Conservation (phyloP, 2,113 vertebrate genomes). For the Periophthalmodon schlosseri region DNA sequence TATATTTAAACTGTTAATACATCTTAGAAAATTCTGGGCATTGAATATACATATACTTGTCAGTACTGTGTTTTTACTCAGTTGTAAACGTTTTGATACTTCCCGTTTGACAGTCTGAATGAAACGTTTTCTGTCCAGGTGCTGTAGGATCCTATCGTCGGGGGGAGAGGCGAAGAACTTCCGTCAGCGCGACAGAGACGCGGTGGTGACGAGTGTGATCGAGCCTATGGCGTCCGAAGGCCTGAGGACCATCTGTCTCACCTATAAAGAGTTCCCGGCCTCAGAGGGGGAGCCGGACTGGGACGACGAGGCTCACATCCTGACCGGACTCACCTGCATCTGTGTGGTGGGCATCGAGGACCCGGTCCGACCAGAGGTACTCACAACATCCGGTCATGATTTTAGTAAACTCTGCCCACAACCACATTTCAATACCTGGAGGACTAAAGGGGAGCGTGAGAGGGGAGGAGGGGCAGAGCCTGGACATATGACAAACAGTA, state of each 20-base stretch:
- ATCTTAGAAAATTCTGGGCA: not conserved
- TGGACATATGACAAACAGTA: too few species aligned
- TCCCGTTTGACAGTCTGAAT: not conserved
- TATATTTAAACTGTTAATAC: too few species aligned
- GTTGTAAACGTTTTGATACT: not conserved
- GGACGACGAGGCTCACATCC: constrained; percentile 91
- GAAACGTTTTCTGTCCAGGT: constrained; percentile 73
- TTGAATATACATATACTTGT: not conserved
- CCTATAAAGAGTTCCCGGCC: constrained; percentile 89
- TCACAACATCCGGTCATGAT: not conserved
- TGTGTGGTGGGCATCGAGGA: constrained; percentile 97
- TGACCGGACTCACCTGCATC: constrained; percentile 90
- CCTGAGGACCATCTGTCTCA: constrained; percentile 94
- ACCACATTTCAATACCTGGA: too few species aligned
- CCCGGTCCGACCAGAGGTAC: constrained; percentile 94
- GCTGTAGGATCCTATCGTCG: constrained; percentile 87
- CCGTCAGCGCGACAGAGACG: constrained; percentile 86
- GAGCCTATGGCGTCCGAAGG: constrained; percentile 98
- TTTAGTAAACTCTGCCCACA: not conserved
- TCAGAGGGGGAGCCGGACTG: constrained; percentile 90
- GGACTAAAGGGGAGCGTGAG: too few species aligned
- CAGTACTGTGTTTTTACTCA: not conserved
- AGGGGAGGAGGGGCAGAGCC: too few species aligned
- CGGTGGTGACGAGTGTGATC: constrained; percentile 89
- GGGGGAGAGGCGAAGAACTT: constrained; percentile 86